Percentiles rank a stretch among this genome's conserved stretches.
Conservation (phyloP, 2,113 vertebrate species). For the Lates calcarifer region DNA sequence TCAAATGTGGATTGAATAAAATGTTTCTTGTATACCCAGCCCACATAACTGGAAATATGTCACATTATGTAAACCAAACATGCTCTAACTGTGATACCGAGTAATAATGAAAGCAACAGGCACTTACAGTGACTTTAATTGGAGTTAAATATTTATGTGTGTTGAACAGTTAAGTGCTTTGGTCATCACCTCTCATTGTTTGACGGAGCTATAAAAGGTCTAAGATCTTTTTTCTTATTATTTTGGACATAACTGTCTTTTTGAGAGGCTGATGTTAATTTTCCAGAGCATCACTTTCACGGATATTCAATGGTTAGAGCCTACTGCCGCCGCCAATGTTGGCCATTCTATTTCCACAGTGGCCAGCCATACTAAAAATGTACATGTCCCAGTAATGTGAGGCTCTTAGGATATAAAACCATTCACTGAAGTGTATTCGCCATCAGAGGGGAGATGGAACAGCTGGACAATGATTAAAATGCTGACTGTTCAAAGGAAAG, state of each 20-base stretch:
- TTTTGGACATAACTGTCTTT: slow-evolving; percentile 8
- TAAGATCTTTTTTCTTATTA: not conserved
- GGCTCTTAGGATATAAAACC: slow-evolving; percentile 58
- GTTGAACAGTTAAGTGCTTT: not conserved
- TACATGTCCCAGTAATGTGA: slow-evolving; percentile 47
- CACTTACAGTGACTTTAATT: not conserved
- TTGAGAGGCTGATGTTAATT: slow-evolving; percentile 25
- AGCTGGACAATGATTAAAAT: slow-evolving; percentile 69
- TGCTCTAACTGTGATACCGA: not conserved
- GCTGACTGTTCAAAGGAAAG: slow-evolving; percentile 59
- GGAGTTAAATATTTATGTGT: not conserved
- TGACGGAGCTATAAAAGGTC: not conserved
- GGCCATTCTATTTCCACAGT: slow-evolving; percentile 25
- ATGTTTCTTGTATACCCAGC: not conserved
- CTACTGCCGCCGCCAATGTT: slow-evolving; percentile 6
- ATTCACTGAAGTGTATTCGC: slow-evolving; percentile 38
- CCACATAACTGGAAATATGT: not conserved
- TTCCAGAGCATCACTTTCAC: slow-evolving; percentile 34
- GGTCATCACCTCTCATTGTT: slow-evolving; percentile 5
- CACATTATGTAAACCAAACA: not conserved
- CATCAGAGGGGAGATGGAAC: slow-evolving; percentile 58
- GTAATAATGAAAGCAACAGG: not conserved
- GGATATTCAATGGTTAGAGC: slow-evolving; percentile 13
- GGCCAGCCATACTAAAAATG: slow-evolving; percentile 44
- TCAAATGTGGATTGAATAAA: not conserved